These are phyloP conservation scores for Xyrauchen texanus DNA, from an alignment of 2,113 vertebrate genomes.

Conservation along the genomic window DNA sequence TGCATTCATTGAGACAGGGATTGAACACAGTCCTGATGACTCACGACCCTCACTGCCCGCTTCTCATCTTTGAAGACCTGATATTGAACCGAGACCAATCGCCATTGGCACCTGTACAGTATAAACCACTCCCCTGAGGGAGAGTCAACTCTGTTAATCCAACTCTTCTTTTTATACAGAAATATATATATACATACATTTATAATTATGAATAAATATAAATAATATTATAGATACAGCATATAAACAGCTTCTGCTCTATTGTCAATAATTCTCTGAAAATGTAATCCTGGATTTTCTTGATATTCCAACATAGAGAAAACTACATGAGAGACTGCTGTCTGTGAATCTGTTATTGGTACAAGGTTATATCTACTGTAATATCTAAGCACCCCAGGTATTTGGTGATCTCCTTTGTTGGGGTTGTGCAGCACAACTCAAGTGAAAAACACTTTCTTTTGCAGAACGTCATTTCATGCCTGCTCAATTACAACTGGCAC, in stretches of 20 bases:
- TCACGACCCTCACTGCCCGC: neutral
- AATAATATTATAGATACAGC: conserved; percentile 78
- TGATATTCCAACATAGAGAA: conserved; percentile 81
- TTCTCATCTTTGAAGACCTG: neutral
- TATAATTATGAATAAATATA: conserved; percentile 76
- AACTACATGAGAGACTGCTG: conserved; percentile 80
- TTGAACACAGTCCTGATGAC: neutral
- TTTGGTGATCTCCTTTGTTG: conserved; percentile 15
- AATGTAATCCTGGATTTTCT: conserved; percentile 77
- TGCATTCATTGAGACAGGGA: conserved; percentile 48
- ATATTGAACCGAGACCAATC: conserved; percentile 58
- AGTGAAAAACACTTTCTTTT: conserved; percentile 10
- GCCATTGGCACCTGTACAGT: conserved; percentile 73
- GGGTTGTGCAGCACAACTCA: conserved; percentile 25
- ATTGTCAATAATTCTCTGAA: conserved; percentile 78
- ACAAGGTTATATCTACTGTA: conserved; percentile 79
- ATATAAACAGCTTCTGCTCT: conserved; percentile 83
- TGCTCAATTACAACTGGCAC: conserved; percentile 23
- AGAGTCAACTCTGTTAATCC: conserved; percentile 61
- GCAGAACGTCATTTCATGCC: conserved; percentile 16
- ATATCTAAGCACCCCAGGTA: conserved; percentile 78
- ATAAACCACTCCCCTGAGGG: conserved; percentile 74
- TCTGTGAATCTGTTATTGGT: conserved; percentile 83
- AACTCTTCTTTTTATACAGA: conserved; percentile 79
- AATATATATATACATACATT: conserved; percentile 72